Conservation (phyloP, 2,888 invertebrate species). For the Cantharis rufa region DNA sequence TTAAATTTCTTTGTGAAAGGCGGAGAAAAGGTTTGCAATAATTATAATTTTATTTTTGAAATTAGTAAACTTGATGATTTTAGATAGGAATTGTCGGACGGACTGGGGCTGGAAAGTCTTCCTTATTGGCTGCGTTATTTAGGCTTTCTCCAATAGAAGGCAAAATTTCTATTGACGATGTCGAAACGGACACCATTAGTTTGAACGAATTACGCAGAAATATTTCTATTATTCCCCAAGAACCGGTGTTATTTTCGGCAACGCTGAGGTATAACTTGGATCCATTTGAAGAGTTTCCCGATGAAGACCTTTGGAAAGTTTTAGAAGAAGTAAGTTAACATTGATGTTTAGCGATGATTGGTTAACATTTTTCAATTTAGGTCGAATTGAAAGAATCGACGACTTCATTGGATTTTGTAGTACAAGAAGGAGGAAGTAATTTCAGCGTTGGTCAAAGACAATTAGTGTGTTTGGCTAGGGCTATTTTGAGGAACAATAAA, state of each 20-base stretch:
- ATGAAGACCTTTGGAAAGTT: constrained; percentile 75
- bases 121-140: constrained; percentile 80
- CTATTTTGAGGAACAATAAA: constrained; percentile 77
- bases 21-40: constrained; percentile 64
- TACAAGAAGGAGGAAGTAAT: constrained; percentile 79
- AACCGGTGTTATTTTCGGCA: constrained; percentile 66
- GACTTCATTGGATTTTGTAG: constrained; percentile 64
- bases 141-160: constrained; percentile 79
- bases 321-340: constrained; percentile 61
- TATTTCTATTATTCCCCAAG: constrained; percentile 72
- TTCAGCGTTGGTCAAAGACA: constrained; percentile 89
- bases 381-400: constrained; percentile 77
- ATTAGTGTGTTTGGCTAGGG: constrained; percentile 82
- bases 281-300: constrained; percentile 74
- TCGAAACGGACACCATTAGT: constrained; percentile 71
- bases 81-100: constrained; percentile 83
- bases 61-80: constrained; percentile 14
- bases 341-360: background rate
- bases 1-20: constrained; percentile 65
- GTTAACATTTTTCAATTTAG: constrained; percentile 48
- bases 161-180: constrained; percentile 73
- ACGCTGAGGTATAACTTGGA: constrained; percentile 81
- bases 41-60: background rate
- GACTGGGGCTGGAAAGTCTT: constrained; percentile 86
- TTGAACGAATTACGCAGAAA: constrained; percentile 77